phyloP scores from a whole-genome alignment of 2,113 vertebrate genomes.

The Lontra canadensis region DNA sequence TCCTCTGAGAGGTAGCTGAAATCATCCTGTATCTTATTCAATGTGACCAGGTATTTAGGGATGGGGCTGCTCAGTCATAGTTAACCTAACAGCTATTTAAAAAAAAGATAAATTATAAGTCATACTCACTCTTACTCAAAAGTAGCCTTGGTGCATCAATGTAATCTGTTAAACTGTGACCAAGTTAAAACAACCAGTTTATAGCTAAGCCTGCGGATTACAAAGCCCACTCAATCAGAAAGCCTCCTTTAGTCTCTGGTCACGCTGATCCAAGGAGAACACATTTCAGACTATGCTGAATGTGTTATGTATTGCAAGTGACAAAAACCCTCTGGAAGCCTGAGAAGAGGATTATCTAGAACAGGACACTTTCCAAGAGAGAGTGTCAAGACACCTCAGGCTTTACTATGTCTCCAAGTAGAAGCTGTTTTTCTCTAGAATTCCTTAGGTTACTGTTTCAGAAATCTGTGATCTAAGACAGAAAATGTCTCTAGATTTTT shows the following conservation, averaged over 20 bases:
- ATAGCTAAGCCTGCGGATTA: neutral
- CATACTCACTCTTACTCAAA: neutral
- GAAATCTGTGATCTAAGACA: neutral
- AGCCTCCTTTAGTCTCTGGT: neutral
- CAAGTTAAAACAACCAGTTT: neutral
- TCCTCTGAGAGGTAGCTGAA: neutral
- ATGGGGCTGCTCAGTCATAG: neutral
- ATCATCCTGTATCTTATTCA: neutral
- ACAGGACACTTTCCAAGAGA: neutral
- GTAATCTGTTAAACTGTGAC: neutral
- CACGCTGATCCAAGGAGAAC: neutral
- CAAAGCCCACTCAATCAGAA: neutral
- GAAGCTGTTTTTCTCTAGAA: neutral
- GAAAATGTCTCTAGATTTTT: neutral
- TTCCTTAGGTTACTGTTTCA: neutral
- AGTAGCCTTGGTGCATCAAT: neutral
- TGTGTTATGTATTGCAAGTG: neutral
- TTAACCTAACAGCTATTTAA: neutral
- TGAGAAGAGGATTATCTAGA: neutral
- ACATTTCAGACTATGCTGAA: no score
- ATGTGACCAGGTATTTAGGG: neutral
- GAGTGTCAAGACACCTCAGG: neutral
- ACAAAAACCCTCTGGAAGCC: neutral
- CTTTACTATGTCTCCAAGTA: neutral
- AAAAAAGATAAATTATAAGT: neutral